Evolutionary conservation across 2,113 vertebrate genomes (phyloP).

Genomic region (Numenius arquata): DNA sequence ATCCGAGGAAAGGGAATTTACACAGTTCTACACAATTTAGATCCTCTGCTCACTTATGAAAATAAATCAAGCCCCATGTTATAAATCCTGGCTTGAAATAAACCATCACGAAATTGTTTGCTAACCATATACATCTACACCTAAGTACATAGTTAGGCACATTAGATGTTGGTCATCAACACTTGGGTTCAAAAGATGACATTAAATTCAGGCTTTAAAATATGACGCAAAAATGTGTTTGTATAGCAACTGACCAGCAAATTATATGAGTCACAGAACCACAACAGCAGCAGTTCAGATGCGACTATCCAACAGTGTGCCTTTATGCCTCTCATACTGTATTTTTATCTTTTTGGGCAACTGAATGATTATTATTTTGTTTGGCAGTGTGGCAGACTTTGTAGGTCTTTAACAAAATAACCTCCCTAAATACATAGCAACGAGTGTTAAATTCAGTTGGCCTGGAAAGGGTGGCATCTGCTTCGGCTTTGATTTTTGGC

Average conservation of each 20-base stretch:
- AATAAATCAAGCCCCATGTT: neutral
- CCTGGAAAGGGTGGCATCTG: conserved; percentile 26
- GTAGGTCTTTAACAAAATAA: neutral
- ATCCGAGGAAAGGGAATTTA: neutral
- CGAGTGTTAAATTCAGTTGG: neutral
- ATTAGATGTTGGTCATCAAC: neutral
- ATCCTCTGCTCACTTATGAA: neutral
- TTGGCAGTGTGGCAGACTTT: neutral
- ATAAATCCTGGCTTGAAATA: neutral
- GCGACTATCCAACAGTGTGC: neutral
- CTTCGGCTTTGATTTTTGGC: conserved; percentile 1
- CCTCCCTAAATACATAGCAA: neutral
- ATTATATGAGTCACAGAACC: neutral
- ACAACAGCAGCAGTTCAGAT: neutral
- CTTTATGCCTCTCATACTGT: neutral
- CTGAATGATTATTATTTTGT: conserved; percentile 12
- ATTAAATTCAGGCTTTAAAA: neutral
- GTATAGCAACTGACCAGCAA: neutral
- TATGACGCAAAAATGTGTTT: neutral
- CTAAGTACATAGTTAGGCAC: neutral
- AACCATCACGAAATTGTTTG: neutral
- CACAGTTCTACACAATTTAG: neutral
- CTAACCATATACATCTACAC: neutral
- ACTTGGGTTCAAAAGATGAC: neutral
- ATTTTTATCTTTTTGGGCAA: conserved; percentile 28